phyloP scores from a whole-genome alignment of 2,113 vertebrate genomes.

The Megaceryle maxima region DNA sequence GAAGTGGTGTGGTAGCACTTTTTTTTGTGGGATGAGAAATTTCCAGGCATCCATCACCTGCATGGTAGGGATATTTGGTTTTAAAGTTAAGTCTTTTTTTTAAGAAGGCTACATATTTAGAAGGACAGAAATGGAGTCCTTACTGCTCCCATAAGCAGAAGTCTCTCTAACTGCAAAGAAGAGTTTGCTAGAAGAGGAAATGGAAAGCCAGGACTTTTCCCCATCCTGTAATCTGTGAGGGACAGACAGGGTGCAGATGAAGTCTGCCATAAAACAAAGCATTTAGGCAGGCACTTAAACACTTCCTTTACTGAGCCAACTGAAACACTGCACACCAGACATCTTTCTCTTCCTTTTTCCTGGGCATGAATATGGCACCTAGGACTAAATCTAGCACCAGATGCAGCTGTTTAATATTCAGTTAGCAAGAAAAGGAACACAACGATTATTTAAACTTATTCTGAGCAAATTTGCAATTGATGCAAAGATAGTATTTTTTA shows the following conservation, averaged over 20 bases:
- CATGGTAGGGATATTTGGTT: neutral
- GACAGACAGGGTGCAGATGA: neutral
- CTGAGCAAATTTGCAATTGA: neutral
- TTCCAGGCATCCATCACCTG: neutral
- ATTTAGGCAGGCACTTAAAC: neutral
- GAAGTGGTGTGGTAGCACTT: neutral
- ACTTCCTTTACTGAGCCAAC: conserved; percentile 24
- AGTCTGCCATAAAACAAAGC: neutral
- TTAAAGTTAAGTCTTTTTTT: neutral
- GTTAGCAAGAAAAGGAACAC: neutral
- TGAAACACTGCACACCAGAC: neutral
- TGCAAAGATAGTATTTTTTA: neutral
- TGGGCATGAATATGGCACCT: neutral
- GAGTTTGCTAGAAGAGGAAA: neutral
- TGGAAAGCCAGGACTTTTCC: neutral
- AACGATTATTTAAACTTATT: neutral
- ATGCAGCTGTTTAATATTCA: neutral
- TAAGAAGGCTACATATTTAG: neutral
- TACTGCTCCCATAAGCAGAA: neutral
- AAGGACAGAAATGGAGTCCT: neutral
- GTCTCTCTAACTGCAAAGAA: neutral
- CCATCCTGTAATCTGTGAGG: neutral
- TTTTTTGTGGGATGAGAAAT: neutral
- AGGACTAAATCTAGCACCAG: conserved; percentile 3
- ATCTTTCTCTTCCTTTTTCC: conserved; percentile 13